Percentiles rank a stretch among this genome's conserved stretches.
Evolutionary conservation across 2,797 vertebrate genomes (phyloP).

Genomic region (Sebastes paucispinis): DNA sequence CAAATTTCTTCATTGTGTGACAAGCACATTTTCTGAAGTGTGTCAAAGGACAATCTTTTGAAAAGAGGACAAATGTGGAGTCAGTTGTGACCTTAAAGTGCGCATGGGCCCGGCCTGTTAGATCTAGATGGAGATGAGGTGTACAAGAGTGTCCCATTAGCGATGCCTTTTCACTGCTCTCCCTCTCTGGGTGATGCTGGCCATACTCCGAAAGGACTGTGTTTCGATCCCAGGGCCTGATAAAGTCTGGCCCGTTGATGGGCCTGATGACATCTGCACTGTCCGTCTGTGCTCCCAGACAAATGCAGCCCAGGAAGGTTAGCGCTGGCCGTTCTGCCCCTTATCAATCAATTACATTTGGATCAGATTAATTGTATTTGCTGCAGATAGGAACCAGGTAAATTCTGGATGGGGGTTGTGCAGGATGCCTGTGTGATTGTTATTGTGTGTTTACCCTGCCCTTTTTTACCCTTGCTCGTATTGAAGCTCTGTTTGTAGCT

Average conservation of each 20-base stretch:
- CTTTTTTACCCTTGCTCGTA: conserved; percentile 55
- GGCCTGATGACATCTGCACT: conserved; percentile 79
- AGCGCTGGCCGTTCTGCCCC: conserved; percentile 39
- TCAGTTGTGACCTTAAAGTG: conserved; percentile 80
- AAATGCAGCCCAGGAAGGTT: conserved; percentile 63
- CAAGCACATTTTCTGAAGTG: background rate
- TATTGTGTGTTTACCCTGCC: conserved; percentile 17
- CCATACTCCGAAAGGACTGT: conserved; percentile 72
- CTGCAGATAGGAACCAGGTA: conserved; percentile 67
- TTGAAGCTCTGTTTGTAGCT: conserved; percentile 1
- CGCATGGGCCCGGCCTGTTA: conserved; percentile 70
- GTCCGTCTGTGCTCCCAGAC: conserved; percentile 73
- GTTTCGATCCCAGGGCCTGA: conserved; percentile 79
- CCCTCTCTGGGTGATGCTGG: conserved; percentile 79
- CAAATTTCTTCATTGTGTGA: background rate
- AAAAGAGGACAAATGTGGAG: conserved; percentile 61
- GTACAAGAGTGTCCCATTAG: conserved; percentile 81
- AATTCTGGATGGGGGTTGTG: conserved; percentile 40
- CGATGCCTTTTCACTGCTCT: conserved; percentile 75
- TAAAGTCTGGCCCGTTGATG: conserved; percentile 74
- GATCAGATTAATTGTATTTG: conserved; percentile 80
- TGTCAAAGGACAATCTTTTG: conserved; percentile 29
- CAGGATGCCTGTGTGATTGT: conserved; percentile 30
- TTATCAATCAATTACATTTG: conserved; percentile 83
- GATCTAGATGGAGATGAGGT: conserved; percentile 82